Evolutionary conservation across 2,888 invertebrate species (phyloP), one percentile per base, ranked within the genome.

Genomic region (Conchocele bisecta): DNA sequence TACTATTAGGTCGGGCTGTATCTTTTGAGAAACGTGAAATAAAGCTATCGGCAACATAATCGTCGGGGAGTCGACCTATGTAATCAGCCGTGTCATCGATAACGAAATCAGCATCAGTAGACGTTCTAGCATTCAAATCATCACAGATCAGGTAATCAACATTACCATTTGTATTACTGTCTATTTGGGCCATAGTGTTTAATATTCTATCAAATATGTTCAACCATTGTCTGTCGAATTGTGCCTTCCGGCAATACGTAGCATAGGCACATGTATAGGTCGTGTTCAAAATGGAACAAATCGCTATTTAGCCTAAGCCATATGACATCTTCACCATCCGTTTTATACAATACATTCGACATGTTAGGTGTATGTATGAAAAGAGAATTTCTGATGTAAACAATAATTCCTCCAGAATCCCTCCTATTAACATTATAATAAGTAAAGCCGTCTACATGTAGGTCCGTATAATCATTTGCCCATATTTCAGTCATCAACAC

Each of bases 1-100:
- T 57, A 39, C 31, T 41, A 29, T 41, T 41, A 5, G 31, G 29
- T 42, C 29, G 44, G 24, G 29, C 44, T 26, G 5, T 22, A 57
- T 57, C 57, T 57, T 42, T 9, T 13, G 57, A 57, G 29, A 26
- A 57, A 3, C 57, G 33, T 53, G 9, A 22, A 22, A 53, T 17
- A 53, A 26, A 53, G 28, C 28, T 46, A 46, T 46, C 46, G 6
- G 46, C 13, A 46, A 46, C 28, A 46, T 46, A 46, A 13, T 46
- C 46, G 28, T 46, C 46, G 4, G 46, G 46, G 24, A 46, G 28
- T 9, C n/a, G n/a, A n/a, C n/a, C n/a, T n/a, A n/a, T n/a, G n/a
- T n/a, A n/a, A n/a, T n/a, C n/a, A n/a, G n/a, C n/a, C n/a, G n/a
- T n/a, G n/a, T n/a, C n/a, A n/a, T n/a, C n/a, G n/a, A n/a, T n/a